Base-by-base conservation (phyloP, 2,797 vertebrate species). In the Carapus acus region DNA sequence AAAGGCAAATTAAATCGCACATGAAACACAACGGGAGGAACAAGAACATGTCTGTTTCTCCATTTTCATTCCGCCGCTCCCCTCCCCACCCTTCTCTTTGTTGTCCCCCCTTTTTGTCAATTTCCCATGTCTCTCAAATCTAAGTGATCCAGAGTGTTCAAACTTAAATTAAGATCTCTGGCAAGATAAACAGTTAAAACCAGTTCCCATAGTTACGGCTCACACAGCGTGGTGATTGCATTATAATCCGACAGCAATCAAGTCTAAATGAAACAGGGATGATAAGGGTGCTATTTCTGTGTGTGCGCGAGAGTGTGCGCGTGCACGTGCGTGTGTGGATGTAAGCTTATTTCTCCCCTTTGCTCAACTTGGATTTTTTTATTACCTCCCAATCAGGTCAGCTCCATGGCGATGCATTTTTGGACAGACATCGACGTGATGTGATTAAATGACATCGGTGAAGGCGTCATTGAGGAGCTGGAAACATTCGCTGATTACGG, bases 171-270 rank as follows among this genome's bases (percentile, higher is more conserved):
- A 98, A 97, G 96, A 98, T 98, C 92, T 92, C 93, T 88, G 90
- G 93, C 89, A 91, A 95, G 96, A 98, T 98, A 97, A 96, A 95
- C 92, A 96, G 94, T 96, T 96, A 96, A 95, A 94, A 94, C 90
- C 92, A 89, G 96, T 98, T 97, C 93, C 96, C 94, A 97, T 98
- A 93, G 96, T 93, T 94, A 97, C 94, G 88, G 91, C 93, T 97
- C 93, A 94, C 94, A 94, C 93, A 93, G 94, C 90, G 89, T 92
- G 89, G 91, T 98, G 94, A 98, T 98, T 98, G 93, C 94, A 95
- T 97, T 98, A 97, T 98, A 98, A 98, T 98, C 96, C 93, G 88
- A 90, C 89, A 92, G 94, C 96, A 98, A 98, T 98, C 96, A 98
- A 93, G 91, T 94, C 94, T 96, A 96, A 97, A 98, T 98, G 94